Conservation (phyloP, 2,888 invertebrate genomes). For the Cheilosia vernalis region DNA sequence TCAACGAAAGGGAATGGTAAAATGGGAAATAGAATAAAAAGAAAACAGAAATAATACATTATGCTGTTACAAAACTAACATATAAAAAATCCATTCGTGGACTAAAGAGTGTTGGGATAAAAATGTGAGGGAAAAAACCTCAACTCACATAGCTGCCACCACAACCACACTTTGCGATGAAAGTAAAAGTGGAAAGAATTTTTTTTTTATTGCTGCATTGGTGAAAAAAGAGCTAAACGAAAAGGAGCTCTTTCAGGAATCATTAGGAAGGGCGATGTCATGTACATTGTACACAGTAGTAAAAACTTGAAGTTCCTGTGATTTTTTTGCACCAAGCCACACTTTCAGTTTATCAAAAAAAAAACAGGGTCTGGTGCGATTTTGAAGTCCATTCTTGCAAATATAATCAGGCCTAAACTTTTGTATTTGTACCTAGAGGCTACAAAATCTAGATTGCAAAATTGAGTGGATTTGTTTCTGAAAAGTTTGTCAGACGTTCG, state of each 20-base stretch:
- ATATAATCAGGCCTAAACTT: too few relatives aligned
- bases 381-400: too few relatives aligned
- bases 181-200: constrained; percentile 67
- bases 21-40: constrained; percentile 62
- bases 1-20: constrained; percentile 72
- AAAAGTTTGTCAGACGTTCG: too few relatives aligned
- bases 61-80: constrained; percentile 69
- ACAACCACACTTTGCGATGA: constrained; percentile 47
- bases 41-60: constrained; percentile 37
- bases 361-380: too few relatives aligned
- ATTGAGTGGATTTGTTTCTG: too few relatives aligned
- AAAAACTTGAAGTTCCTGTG: neutral
- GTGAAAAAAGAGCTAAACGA: constrained; percentile 25
- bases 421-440: too few relatives aligned
- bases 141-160: constrained; percentile 6
- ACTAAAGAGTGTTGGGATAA: constrained; percentile 36
- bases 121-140: constrained; percentile 49
- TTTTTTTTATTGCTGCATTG: constrained; percentile 45
- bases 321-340: neutral
- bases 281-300: neutral
- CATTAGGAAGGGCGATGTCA: constrained; percentile 23
- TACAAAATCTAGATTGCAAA: too few relatives aligned
- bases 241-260: constrained; percentile 35
- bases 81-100: constrained; percentile 62
- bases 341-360: too few relatives aligned